phyloP scores from a whole-genome alignment of 2,797 vertebrate species.

The Acipenser ruthenus region DNA sequence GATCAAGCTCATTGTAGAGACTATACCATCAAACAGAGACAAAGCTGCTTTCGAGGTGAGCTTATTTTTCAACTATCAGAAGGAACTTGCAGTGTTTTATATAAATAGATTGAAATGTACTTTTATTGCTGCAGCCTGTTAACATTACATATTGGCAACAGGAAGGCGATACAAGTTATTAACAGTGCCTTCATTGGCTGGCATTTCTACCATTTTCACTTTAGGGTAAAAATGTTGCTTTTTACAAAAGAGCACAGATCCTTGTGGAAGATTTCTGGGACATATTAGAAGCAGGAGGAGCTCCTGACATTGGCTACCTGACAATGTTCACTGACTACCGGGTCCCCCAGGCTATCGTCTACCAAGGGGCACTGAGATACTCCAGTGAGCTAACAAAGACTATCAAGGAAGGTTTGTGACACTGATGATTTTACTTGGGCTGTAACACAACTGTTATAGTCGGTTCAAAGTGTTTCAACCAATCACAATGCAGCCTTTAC shows the following conservation, averaged over 20 bases:
- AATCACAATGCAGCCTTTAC: too few species aligned
- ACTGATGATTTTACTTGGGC: too few species aligned
- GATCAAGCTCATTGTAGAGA: slow-evolving; percentile 71
- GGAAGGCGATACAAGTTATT: too few species aligned
- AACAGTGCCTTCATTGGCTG: too few species aligned
- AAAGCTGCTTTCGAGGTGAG: slow-evolving; percentile 77
- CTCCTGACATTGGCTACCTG: slow-evolving; percentile 75
- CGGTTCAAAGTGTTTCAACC: too few species aligned
- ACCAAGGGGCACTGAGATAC: slow-evolving; percentile 80
- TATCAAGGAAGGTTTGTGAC: neutral
- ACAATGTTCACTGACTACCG: slow-evolving; percentile 98
- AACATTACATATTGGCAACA: too few species aligned
- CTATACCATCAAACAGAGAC: slow-evolving; percentile 85
- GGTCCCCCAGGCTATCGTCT: slow-evolving; percentile 83
- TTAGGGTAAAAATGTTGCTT: slow-evolving; percentile 74
- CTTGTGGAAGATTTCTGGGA: slow-evolving; percentile 94
- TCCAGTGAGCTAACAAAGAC: slow-evolving; percentile 23
- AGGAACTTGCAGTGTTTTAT: too few species aligned
- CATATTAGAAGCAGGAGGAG: slow-evolving; percentile 75
- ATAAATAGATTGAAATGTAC: too few species aligned
- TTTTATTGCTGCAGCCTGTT: too few species aligned
- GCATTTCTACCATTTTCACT: slow-evolving; percentile 19
- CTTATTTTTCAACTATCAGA: neutral
- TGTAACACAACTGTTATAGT: too few species aligned
- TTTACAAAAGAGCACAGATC: slow-evolving; percentile 97